A percentile compares a stretch with the other conserved stretches of the same genome.
Evolutionary conservation across 2,797 vertebrate genomes (phyloP).

Genomic region (Tapera naevia): DNA sequence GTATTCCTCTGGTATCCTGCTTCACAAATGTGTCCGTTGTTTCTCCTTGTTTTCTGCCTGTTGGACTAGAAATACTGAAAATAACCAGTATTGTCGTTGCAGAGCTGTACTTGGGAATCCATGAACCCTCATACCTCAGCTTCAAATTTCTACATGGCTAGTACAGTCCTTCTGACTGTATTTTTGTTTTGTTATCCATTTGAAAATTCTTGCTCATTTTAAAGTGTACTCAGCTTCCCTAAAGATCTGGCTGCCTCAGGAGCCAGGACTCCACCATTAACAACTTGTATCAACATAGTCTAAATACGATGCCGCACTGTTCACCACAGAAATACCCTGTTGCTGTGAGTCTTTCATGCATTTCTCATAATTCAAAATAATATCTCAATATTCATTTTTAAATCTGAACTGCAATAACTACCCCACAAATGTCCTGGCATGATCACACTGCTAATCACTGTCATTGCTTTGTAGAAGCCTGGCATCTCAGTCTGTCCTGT

Average conservation of each 20-base stretch:
- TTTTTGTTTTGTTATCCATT: not conserved
- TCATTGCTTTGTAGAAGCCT: not conserved
- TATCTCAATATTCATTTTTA: not conserved
- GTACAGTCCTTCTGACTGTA: not conserved
- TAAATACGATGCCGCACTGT: not conserved
- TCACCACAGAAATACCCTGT: constrained; percentile 25
- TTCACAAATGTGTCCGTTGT: not conserved
- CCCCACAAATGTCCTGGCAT: not conserved
- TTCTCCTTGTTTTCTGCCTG: not conserved
- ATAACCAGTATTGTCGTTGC: not conserved
- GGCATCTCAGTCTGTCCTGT: not conserved
- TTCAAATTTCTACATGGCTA: not conserved
- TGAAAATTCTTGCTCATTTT: not conserved
- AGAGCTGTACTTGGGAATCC: not conserved
- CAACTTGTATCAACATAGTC: not conserved
- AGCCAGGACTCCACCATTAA: not conserved
- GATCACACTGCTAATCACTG: not conserved
- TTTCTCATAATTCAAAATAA: not conserved
- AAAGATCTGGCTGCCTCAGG: not conserved
- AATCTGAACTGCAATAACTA: not conserved
- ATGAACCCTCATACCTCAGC: not conserved
- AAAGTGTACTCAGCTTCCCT: not conserved
- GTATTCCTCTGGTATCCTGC: not conserved
- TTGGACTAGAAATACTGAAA: not conserved
- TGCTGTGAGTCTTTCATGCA: not conserved